Base-by-base conservation (phyloP, 2,797 vertebrate species). In the Takifugu ocellatus region DNA sequence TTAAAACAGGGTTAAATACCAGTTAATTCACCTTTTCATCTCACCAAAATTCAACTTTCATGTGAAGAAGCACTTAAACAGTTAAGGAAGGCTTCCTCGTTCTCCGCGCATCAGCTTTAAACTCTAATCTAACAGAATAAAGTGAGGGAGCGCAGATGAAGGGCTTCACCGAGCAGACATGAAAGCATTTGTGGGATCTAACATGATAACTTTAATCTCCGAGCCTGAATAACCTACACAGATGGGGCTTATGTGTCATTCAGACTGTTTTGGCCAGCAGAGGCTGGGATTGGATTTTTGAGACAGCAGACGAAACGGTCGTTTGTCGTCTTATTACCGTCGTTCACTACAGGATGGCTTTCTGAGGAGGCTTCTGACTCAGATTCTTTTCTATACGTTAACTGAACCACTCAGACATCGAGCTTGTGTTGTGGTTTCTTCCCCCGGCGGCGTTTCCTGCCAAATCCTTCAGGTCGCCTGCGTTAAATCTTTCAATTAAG, bases 31-130 rank as follows among this genome's bases (percentile, higher is more conserved):
- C 49, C 60, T 33, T 57, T 54, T 74, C 48, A 70, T 63, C 54
- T 54, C 39, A 36, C 36, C 15, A 21, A 25, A 11, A 66, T 26
- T 67, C 51, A 45, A 55, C 46, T 39, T 77, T 74, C 47, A 63
- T 74, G 63, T 54, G 47, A 63, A 71, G 64, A 58, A 33, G 25
- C 48, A 42, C 45, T 74, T 57, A 54, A 10, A 7, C 29, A 42
- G 42, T 66, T 68, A 78, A 58, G 54, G 79, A 75, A 74, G 47
- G 62, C 65, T 78, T 80, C 82, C 55, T 46, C 72, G 49, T 56
- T 67, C 57, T 52, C 54, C 80, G 66, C 80, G 63, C 54, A 53
- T 64, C 65, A 36, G 55, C 72, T 68, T 75, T 67, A 73, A 72
- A 39, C n/a, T n/a, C 5, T 49, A 62, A 63, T 75, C 66, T 44